These are phyloP conservation scores for Pseudomyrmex flavicornis DNA, from an alignment of 1,140 invertebrate species.

Conservation along the genomic window DNA sequence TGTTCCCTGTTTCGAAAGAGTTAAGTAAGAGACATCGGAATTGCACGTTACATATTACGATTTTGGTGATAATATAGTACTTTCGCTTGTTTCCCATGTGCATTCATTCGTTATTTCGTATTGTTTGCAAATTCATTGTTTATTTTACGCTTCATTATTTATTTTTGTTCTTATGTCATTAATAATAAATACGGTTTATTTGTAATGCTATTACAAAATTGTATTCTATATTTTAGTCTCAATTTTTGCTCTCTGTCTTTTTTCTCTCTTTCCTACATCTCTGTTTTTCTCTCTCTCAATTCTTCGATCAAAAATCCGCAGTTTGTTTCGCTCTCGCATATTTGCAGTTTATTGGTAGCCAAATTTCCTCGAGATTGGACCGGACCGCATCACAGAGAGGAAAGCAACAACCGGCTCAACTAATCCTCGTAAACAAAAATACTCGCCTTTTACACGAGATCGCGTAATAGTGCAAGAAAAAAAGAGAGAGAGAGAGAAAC, in stretches of 20 bases:
- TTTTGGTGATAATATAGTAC: conserved; percentile 5
- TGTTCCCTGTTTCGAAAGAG: conserved; percentile 11
- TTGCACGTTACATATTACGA: neutral
- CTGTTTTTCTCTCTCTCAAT: neutral
- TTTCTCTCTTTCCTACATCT: too few species aligned
- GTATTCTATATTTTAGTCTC: too few species aligned
- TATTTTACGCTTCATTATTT: too few species aligned
- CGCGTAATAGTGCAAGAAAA: conserved; percentile 12
- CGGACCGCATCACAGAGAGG: neutral
- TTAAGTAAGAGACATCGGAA: conserved; percentile 45
- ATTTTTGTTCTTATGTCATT: too few species aligned
- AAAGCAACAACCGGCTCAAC: conserved; percentile 37
- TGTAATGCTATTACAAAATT: too few species aligned
- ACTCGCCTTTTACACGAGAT: conserved; percentile 42
- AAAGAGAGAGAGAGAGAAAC: conserved; percentile 1
- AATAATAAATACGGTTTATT: too few species aligned
- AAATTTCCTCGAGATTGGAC: conserved; percentile 18
- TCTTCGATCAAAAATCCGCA: neutral
- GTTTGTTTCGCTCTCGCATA: neutral
- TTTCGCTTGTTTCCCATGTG: conserved; percentile 1
- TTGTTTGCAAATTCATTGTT: too few species aligned
- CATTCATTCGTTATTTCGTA: neutral
- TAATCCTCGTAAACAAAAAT: conserved; percentile 60
- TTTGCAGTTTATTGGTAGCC: conserved; percentile 18
- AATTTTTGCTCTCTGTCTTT: too few species aligned